Base-by-base conservation (phyloP, 2,797 vertebrate species). In the Phalloptychus januarius region DNA sequence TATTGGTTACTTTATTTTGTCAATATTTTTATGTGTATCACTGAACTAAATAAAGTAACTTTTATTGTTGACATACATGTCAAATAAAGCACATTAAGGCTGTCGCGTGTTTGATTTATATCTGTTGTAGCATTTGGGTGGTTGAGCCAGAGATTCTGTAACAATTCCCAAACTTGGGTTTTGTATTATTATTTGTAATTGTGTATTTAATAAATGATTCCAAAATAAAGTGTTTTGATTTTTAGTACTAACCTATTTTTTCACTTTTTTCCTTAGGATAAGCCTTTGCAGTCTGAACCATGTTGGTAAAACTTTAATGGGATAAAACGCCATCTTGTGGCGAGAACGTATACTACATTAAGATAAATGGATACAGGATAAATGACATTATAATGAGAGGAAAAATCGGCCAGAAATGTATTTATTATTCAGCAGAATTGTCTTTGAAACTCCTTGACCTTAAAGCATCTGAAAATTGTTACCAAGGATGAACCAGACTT, bases 311-410 rank as follows among this genome's bases (percentile, higher is more conserved):
- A 42, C 6, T 40, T 6, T 16, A 74, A 18, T 45, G 61, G 75
- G 67, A 10, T 70, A n/a, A 54, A 54, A 23, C 48, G 48, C 7
- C 48, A 12, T 76, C 86, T 15, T 77, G 87, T 91, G 91, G 89
- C 81, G 36, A 20, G 0, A 85, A 72, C 16, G 15, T 71, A 42
- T 42, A 89, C 33, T 85, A 48, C 40, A 28, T 40, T 40, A 69
- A 69, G 48, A 50, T 50, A 23, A 50, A 23, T 50, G 1, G 20
- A 50, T 23, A 23, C 20, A 8, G 20, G 48, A 50, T 8, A n/a
- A 54, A 54, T 52, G 23, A 25, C 50, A 52, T 23, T 10, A 11
- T 52, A 54, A 11, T 12, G 3, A 54, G 50, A 54, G 10, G 25
- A 54, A n/a, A 25, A n/a, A 12, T n/a, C 3, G 23, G 25, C n/a